phyloP scores from a whole-genome alignment of 2,113 vertebrate genomes.

The Xenus cinereus region DNA sequence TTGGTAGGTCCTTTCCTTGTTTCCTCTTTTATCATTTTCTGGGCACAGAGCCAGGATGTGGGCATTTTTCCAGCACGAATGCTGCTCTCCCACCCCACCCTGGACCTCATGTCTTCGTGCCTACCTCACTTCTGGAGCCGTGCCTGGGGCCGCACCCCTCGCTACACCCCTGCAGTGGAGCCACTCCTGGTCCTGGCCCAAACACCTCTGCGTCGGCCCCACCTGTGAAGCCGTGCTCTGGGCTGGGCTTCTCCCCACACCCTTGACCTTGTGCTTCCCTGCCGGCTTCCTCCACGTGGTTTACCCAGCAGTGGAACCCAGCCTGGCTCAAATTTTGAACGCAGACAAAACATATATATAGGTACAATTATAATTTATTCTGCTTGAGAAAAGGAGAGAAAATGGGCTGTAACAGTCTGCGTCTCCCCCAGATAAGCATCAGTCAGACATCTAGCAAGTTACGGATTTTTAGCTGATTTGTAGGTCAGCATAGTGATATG shows the following conservation, averaged over 20 bases:
- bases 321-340: background rate
- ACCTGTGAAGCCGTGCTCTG: rapidly evolving
- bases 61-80: background rate
- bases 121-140: background rate
- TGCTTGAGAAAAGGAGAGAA: background rate
- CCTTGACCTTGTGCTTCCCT: background rate
- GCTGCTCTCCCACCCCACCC: slow-evolving; percentile 8
- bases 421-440: background rate
- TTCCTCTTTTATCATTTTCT: background rate
- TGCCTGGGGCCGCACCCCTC: background rate
- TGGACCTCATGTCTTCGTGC: background rate
- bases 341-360: background rate
- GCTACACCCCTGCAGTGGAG: background rate
- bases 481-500: background rate
- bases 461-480: background rate
- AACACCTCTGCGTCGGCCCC: background rate
- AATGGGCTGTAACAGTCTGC: background rate
- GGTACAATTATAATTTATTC: background rate
- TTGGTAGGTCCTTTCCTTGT: background rate
- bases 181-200: background rate
- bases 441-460: background rate
- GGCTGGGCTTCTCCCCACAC: background rate
- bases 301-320: background rate
- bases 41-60: background rate
- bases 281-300: rapidly evolving